Evolutionary conservation across 1,140 invertebrate genomes (phyloP).

Genomic region (Drosophila bocqueti): DNA sequence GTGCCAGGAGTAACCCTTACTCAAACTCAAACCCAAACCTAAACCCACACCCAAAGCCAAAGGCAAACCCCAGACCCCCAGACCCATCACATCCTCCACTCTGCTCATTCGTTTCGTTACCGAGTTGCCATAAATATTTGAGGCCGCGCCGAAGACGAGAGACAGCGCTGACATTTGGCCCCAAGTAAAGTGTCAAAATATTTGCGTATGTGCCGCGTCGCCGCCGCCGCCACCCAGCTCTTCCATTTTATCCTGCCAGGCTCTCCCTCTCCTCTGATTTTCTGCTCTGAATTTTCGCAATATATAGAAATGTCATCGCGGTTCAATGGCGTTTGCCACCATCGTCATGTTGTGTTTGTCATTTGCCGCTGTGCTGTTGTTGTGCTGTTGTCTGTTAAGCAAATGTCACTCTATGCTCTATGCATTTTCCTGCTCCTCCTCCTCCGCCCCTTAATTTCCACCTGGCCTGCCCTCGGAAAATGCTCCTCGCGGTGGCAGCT

Average conservation of each 20-base stretch:
- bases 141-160: slow-evolving; percentile 54
- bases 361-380: slow-evolving; percentile 47
- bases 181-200: slow-evolving; percentile 79
- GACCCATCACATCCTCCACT: slow-evolving; percentile 17
- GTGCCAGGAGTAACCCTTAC: slow-evolving; percentile 9
- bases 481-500: slow-evolving; percentile 35
- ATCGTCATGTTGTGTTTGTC: slow-evolving; percentile 62
- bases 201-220: slow-evolving; percentile 48
- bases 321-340: slow-evolving; percentile 65
- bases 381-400: slow-evolving; percentile 53
- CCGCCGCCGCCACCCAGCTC: slow-evolving; percentile 24
- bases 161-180: slow-evolving; percentile 45
- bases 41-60: neutral
- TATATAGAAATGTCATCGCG: slow-evolving; percentile 72
- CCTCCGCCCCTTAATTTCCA: neutral
- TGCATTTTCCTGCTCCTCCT: slow-evolving; percentile 20
- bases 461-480: slow-evolving; percentile 17
- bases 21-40: too few species aligned
- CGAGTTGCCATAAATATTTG: slow-evolving; percentile 59
- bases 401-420: slow-evolving; percentile 61
- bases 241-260: slow-evolving; percentile 7
- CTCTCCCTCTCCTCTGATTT: neutral
- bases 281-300: slow-evolving; percentile 28
- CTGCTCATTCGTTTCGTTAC: slow-evolving; percentile 42
- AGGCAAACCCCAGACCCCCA: neutral